Evolutionary conservation across 2,888 invertebrate genomes (phyloP).

Genomic region (Ophion obscuratus): DNA sequence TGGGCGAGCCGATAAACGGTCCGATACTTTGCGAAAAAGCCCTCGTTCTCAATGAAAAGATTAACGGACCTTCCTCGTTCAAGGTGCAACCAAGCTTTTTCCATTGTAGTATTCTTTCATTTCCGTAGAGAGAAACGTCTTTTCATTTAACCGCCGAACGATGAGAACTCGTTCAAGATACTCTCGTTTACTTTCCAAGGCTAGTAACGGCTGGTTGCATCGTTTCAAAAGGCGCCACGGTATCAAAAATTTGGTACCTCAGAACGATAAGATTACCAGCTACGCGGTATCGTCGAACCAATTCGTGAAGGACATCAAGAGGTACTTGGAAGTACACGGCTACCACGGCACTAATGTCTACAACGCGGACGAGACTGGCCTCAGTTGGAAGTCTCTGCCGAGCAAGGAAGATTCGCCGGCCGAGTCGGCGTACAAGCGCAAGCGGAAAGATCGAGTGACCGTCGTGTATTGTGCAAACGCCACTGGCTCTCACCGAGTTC

Average conservation of each 20-base stretch:
- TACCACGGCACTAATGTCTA: conserved; percentile 8
- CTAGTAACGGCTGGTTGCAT: conserved; percentile 40
- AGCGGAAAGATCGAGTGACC: conserved; percentile 9
- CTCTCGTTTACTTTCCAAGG: conserved; percentile 3
- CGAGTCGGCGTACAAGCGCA: background rate
- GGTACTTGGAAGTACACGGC: background rate
- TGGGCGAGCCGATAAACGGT: conserved; percentile 17
- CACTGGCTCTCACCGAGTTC: conserved; percentile 14
- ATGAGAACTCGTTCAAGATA: too few species aligned
- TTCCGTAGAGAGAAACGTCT: background rate
- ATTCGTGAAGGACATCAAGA: conserved; percentile 23
- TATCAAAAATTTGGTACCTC: background rate
- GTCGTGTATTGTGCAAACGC: conserved; percentile 8
- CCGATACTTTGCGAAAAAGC: conserved; percentile 28
- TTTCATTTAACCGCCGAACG: background rate
- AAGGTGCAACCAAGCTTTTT: conserved; percentile 20
- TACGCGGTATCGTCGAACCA: background rate
- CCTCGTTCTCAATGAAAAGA: conserved; percentile 22
- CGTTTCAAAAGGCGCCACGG: conserved; percentile 31
- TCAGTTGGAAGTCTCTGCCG: conserved; percentile 32
- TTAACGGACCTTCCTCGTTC: conserved; percentile 12
- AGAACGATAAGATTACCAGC: conserved; percentile 1
- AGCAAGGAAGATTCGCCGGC: background rate
- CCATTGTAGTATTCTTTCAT: background rate
- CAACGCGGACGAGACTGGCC: conserved; percentile 16